Conservation (phyloP, 35 echinoderm and acorn worm species). For the Stichopus chloronotus region DNA sequence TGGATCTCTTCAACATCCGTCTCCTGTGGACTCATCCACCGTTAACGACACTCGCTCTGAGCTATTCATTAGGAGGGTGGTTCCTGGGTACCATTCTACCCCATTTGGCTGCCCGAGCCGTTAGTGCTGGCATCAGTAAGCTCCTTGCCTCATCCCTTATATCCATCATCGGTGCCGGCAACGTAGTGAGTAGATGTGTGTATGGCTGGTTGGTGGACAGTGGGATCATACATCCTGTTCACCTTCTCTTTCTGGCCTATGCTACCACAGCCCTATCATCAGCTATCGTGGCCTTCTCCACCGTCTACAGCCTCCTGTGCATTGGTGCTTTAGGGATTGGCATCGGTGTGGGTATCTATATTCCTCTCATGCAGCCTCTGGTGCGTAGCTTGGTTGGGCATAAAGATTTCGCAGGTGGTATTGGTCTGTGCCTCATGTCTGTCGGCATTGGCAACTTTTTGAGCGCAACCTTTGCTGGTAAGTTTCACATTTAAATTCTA, state of each 20-base stretch:
- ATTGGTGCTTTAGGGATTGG: slow-evolving; percentile 32
- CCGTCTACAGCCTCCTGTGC: neutral
- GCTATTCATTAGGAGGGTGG: slow-evolving; percentile 18
- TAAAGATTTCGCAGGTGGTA: slow-evolving; percentile 13
- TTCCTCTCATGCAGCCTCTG: slow-evolving; percentile 31
- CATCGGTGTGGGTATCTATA: slow-evolving; percentile 37
- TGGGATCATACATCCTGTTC: slow-evolving; percentile 10
- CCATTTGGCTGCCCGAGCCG: neutral
- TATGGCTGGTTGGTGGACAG: slow-evolving; percentile 40
- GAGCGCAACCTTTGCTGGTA: slow-evolving; percentile 54
- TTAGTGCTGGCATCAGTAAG: neutral
- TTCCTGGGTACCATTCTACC: slow-evolving; percentile 44
- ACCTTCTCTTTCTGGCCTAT: neutral
- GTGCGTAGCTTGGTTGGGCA: slow-evolving; percentile 10
- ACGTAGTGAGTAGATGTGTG: neutral
- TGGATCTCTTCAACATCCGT: slow-evolving; percentile 41
- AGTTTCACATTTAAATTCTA: neutral
- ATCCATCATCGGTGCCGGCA: slow-evolving; percentile 17
- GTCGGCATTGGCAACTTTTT: slow-evolving; percentile 9
- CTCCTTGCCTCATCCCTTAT: slow-evolving; percentile 44
- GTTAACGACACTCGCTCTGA: neutral
- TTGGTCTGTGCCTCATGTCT: slow-evolving; percentile 38
- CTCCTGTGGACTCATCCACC: slow-evolving; percentile 45
- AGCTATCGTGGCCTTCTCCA: neutral
- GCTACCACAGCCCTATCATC: neutral